phyloP scores from a whole-genome alignment of 2,888 invertebrate genomes.

The Megalurothrips usitatus region DNA sequence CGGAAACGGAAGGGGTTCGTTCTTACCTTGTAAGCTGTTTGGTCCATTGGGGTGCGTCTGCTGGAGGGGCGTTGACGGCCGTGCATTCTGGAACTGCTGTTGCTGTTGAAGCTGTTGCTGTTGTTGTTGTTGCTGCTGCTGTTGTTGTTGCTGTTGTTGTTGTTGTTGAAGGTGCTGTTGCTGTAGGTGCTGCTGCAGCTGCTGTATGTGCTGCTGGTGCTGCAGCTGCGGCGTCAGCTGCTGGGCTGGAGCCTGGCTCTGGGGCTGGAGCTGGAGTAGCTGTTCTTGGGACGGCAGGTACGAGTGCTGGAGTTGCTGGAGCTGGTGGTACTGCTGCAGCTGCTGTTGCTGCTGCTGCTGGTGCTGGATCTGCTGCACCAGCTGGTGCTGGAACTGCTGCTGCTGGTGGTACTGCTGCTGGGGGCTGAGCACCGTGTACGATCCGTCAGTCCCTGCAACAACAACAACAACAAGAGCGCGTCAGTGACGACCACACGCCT shows the following conservation, averaged over 20 bases:
- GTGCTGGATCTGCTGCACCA: conserved; percentile 29
- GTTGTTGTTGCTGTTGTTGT: conserved; percentile 9
- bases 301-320: conserved; percentile 41
- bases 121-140: not conserved
- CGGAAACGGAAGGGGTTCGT: not conserved
- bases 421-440: conserved; percentile 40
- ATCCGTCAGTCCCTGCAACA: conserved; percentile 36
- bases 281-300: conserved; percentile 35
- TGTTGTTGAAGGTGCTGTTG: not conserved
- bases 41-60: not conserved
- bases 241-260: conserved; percentile 50
- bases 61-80: not conserved
- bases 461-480: conserved; percentile 22
- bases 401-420: conserved; percentile 41
- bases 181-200: conserved; percentile 51
- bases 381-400: conserved; percentile 15
- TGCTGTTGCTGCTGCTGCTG: conserved; percentile 44
- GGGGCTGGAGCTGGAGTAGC: not conserved
- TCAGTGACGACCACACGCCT: too few species aligned
- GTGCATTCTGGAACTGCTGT: not conserved
- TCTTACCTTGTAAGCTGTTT: not conserved
- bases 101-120: not conserved
- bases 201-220: conserved; percentile 45
- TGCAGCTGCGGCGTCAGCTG: conserved; percentile 59
- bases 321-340: conserved; percentile 52